Evolutionary conservation across 2,888 invertebrate genomes (phyloP).

Genomic region (Papilio demoleus): DNA sequence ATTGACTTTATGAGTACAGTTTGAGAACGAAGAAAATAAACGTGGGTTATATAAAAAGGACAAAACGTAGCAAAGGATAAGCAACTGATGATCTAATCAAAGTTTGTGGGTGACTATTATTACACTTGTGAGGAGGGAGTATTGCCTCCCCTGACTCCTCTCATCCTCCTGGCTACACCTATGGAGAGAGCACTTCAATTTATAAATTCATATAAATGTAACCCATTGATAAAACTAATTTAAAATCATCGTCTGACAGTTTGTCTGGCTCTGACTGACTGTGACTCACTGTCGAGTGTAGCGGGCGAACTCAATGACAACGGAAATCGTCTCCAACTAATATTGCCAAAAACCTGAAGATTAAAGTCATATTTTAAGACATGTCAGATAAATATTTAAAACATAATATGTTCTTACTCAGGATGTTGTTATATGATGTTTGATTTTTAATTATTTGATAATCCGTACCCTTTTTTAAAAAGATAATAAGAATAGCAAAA

Average conservation of each 20-base stretch:
- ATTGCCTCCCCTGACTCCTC: too few species aligned
- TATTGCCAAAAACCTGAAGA: neutral
- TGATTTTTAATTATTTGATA: too few species aligned
- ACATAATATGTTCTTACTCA: too few species aligned
- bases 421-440: too few species aligned
- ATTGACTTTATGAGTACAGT: neutral
- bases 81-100: too few species aligned
- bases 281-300: slow-evolving; percentile 18
- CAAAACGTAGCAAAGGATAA: too few species aligned
- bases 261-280: slow-evolving; percentile 22
- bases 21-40: neutral
- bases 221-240: neutral
- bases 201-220: neutral
- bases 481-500: too few species aligned
- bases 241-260: slow-evolving; percentile 23
- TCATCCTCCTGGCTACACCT: too few species aligned
- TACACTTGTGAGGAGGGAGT: too few species aligned
- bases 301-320: neutral
- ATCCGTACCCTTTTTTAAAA: too few species aligned
- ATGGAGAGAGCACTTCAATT: too few species aligned
- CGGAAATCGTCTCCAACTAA: neutral
- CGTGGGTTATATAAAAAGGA: neutral
- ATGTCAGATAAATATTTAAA: neutral
- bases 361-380: neutral
- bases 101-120: too few species aligned